These are phyloP conservation scores for Stenolophus ochropezus DNA, from an alignment of 2,888 invertebrate species.

Conservation along the genomic window DNA sequence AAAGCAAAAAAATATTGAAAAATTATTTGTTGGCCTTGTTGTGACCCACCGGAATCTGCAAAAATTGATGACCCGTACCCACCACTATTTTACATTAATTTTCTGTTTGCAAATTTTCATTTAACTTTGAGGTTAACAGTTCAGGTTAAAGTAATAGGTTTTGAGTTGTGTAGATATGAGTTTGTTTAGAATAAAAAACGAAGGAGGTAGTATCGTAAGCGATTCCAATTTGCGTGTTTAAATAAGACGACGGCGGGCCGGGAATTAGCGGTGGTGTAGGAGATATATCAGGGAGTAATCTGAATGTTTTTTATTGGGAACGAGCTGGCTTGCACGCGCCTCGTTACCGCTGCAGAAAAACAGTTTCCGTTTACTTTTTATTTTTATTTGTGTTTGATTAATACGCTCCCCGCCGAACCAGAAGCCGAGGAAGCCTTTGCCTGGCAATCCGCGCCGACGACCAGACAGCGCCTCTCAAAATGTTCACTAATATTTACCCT, in stretches of 20 bases:
- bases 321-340: conserved; percentile 14
- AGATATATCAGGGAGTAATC: conserved; percentile 42
- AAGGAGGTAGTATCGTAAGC: neutral
- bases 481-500: neutral
- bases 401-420: conserved; percentile 25
- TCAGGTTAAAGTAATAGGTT: no score
- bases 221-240: neutral
- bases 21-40: no score
- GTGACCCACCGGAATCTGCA: no score
- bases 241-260: neutral
- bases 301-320: conserved; percentile 23
- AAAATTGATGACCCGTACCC: no score
- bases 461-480: neutral
- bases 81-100: no score
- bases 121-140: no score
- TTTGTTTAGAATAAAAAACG: neutral
- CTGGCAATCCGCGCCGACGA: conserved; percentile 31
- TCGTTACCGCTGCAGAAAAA: conserved; percentile 43
- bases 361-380: conserved; percentile 37
- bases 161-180: no score
- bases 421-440: conserved; percentile 18
- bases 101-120: no score
- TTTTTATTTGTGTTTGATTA: conserved; percentile 51
- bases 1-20: no score
- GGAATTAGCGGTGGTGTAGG: neutral